Evolutionary conservation across 2,888 invertebrate species (phyloP).

Genomic region (Aricia artaxerxes): DNA sequence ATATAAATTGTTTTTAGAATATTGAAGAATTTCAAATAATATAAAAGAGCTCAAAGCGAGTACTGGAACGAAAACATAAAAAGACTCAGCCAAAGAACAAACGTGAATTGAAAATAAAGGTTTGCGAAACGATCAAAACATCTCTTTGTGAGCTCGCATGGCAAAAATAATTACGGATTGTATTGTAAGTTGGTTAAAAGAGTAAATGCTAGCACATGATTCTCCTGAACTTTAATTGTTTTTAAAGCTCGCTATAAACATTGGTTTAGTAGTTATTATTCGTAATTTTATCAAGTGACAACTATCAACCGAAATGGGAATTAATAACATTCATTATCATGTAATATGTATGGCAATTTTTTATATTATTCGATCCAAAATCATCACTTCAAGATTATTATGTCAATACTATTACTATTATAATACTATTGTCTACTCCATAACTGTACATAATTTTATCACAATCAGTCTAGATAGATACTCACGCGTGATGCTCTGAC

Average conservation of each 20-base stretch:
- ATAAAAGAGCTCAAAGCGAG: neutral
- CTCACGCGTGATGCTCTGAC: no score
- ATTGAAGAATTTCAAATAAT: neutral
- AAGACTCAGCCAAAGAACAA: neutral
- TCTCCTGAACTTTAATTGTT: neutral
- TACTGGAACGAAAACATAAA: neutral
- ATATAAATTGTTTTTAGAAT: neutral
- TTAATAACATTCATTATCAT: no score
- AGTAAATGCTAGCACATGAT: neutral
- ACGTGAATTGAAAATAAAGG: slow-evolving; percentile 12
- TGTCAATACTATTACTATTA: no score
- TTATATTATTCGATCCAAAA: no score
- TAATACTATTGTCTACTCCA: no score
- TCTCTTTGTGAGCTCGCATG: neutral
- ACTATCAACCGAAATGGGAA: no score
- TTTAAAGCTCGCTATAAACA: neutral
- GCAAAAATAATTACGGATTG: neutral
- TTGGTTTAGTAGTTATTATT: no score
- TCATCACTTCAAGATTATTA: no score
- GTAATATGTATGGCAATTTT: no score
- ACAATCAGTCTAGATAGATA: no score
- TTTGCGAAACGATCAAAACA: slow-evolving; percentile 4
- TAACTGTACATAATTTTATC: no score
- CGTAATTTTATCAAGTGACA: no score
- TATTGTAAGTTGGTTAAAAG: neutral